Base-by-base conservation (phyloP, 2,113 vertebrate genomes). In the Orcinus orca region DNA sequence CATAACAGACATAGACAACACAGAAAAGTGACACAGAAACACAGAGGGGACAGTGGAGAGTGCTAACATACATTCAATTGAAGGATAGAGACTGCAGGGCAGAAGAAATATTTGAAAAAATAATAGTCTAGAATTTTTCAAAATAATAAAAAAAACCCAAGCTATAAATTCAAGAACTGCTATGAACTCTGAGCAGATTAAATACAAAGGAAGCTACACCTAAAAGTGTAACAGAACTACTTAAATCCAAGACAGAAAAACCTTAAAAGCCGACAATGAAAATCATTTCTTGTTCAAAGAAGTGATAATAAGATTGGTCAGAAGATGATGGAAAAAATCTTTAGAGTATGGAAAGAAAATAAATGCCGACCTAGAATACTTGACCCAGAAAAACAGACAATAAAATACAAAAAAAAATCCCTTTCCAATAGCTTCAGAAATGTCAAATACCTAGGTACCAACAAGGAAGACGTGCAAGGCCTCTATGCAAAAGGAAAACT, bases 101-200 rank as follows among this genome's bases (percentile, higher is more conserved):
- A 89, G 50, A 86, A 55, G 53, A 11, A 60, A 33, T 58, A 63
- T 41, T 36, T 63, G 25, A 90, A 29, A n/a, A 88, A 92, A 67
- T 11, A 60, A 73, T 31, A 9, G 20, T 38, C 23, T 76, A 70
- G 44, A 20, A 23, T 33, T 83, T 88, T 87, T 33, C 33, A 87
- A 95, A 58, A 58, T 33, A 82, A 53, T 41, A 82, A 82, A 76
- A 84, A 55, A 55, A 55, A 55, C 18, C 14, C 2, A 74, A 55
- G n/a, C 15, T 90, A 44, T 11, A 58, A 36, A 83, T 14, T 81
- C 11, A 91, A 93, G 36, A 93, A 83, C 17, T 88, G 53, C 62
- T 63, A 50, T 41, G 14, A 62, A 71, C 60, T 55, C 65, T 8
- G 41, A 62, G 55, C 20, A 79, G 31, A 90, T 77, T 70, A 76